phyloP scores from a whole-genome alignment of 2,888 invertebrate genomes.

The Sabellastarte sp. region DNA sequence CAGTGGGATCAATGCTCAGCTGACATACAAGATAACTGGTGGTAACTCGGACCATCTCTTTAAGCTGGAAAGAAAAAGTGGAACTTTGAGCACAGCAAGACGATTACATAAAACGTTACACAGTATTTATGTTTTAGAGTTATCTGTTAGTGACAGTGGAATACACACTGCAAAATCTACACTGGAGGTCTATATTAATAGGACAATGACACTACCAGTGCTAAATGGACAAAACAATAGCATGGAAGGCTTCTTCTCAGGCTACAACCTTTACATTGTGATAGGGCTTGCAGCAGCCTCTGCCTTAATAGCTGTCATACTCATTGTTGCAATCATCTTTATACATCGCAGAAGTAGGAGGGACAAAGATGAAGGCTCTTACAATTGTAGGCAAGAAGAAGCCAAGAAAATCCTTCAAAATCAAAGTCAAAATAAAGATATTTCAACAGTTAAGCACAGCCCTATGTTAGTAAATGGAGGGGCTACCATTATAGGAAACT shows the following conservation, averaged over 20 bases:
- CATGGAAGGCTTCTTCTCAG: not conserved
- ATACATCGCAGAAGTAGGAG: not conserved
- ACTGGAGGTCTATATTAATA: no score
- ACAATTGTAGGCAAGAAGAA: slow-evolving; percentile 5
- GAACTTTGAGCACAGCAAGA: no score
- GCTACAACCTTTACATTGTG: not conserved
- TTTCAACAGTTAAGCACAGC: no score
- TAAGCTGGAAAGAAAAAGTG: not conserved
- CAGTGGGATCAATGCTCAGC: slow-evolving; percentile 12
- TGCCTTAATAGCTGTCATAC: slow-evolving; percentile 1
- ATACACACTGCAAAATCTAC: no score
- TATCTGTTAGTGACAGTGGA: no score
- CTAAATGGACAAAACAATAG: not conserved
- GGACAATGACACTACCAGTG: no score
- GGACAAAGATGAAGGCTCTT: not conserved
- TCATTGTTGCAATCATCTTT: slow-evolving; percentile 8
- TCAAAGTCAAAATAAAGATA: no score
- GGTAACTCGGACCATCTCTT: slow-evolving; percentile 9
- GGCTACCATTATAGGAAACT: no score
- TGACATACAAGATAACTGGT: slow-evolving; percentile 10
- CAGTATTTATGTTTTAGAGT: no score
- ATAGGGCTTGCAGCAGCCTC: slow-evolving; percentile 1
- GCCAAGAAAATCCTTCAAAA: not conserved
- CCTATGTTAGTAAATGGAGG: no score
- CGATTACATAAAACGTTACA: no score